Evolutionary conservation across 30 jellyfish, hydroid and myxozoan species (phyloP).

Genomic region (Aurelia sp.): DNA sequence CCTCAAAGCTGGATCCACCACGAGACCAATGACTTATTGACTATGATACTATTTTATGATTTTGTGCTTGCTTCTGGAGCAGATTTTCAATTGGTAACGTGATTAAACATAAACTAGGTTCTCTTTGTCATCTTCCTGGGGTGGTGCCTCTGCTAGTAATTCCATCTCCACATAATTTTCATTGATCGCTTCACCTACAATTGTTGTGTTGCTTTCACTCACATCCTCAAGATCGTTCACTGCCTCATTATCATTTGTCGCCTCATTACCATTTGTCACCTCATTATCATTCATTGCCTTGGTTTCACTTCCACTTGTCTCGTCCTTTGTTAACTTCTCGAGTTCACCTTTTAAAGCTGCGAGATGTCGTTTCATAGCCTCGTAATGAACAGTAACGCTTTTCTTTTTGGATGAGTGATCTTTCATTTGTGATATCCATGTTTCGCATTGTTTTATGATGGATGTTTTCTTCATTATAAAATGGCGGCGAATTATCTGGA

Average conservation of each 20-base stretch:
- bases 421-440: conserved; percentile 83
- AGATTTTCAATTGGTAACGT: not conserved
- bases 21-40: too few relatives aligned
- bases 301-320: not conserved
- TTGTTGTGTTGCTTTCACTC: too few relatives aligned
- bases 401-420: conserved; percentile 79
- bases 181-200: too few relatives aligned
- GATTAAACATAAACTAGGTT: conserved; percentile 26
- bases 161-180: not conserved
- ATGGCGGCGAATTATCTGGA: conserved; percentile 78
- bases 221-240: too few relatives aligned
- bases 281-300: too few relatives aligned
- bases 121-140: conserved; percentile 29
- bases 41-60: too few relatives aligned
- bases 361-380: conserved; percentile 72
- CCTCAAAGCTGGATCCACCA: too few relatives aligned
- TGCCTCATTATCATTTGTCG: too few relatives aligned
- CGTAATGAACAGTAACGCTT: conserved; percentile 69
- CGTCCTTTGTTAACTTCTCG: conserved; percentile 44
- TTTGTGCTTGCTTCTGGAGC: too few relatives aligned
- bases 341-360: conserved; percentile 69
- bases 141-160: conserved; percentile 3
- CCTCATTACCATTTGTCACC: too few relatives aligned
- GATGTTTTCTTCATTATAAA: conserved; percentile 62
- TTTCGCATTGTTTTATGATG: conserved; percentile 76